A percentile compares a stretch with the other conserved stretches of the same genome.
Evolutionary conservation across 1,140 invertebrate species (phyloP).

Genomic region (Diabrotica undecimpunctata): DNA sequence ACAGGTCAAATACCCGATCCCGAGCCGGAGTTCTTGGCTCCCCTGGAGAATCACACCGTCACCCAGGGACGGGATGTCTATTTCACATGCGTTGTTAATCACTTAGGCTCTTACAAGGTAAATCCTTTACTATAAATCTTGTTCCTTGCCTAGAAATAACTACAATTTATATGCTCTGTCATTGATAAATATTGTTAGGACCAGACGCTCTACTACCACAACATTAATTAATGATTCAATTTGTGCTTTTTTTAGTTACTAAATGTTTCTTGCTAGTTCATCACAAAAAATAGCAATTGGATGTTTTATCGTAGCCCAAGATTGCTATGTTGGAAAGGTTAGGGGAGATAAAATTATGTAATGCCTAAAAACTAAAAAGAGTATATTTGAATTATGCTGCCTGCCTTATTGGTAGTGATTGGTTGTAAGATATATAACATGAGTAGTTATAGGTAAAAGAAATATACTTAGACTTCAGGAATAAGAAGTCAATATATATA

Average conservation of each 20-base stretch:
- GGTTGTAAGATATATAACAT: no score
- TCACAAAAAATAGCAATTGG: no score
- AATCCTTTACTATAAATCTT: conserved; percentile 23
- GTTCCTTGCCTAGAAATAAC: conserved; percentile 12
- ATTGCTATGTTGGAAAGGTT: no score
- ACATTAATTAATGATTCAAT: conserved; percentile 13
- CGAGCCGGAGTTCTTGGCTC: conserved; percentile 75
- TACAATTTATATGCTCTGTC: conserved; percentile 13
- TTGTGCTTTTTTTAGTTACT: conserved; percentile 3
- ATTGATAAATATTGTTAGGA: conserved; percentile 15
- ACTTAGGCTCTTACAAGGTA: conserved; percentile 81
- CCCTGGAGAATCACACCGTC: conserved; percentile 83
- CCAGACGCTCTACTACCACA: conserved; percentile 8
- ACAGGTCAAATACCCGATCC: conserved; percentile 47
- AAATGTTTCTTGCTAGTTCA: neutral
- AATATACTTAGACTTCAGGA: no score
- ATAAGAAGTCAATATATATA: no score
- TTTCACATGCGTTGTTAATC: conserved; percentile 86
- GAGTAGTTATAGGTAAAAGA: no score
- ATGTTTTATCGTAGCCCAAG: no score
- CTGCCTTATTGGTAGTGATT: no score
- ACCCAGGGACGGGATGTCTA: conserved; percentile 80
- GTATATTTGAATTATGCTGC: no score
- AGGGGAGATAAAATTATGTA: no score
- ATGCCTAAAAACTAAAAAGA: no score